A percentile compares a stretch with the other conserved stretches of the same genome.
Conservation (phyloP, 2,888 invertebrate species). For the Drosophila picticornis region DNA sequence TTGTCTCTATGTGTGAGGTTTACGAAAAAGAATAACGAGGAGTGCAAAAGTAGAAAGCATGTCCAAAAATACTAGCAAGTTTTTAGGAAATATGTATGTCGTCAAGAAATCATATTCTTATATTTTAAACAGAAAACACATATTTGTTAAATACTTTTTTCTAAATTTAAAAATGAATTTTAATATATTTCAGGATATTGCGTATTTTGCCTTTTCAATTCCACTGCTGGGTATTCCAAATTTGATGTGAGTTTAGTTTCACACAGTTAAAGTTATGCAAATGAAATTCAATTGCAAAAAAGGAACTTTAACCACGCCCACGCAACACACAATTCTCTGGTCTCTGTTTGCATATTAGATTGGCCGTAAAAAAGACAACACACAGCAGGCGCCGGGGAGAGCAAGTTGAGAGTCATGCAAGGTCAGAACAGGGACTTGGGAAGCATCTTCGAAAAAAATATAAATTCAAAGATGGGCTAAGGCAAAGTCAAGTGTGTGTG, state of each 20-base stretch:
- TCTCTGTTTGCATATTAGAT: conserved; percentile 77
- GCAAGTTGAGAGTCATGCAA: conserved; percentile 22
- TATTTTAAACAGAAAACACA: neutral
- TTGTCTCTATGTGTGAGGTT: neutral
- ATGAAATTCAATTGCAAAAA: conserved; percentile 67
- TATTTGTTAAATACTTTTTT: neutral
- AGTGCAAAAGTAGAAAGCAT: neutral
- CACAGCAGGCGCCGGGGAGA: conserved; percentile 35
- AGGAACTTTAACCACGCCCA: conserved; percentile 38
- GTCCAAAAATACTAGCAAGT: neutral
- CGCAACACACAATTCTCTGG: conserved; percentile 29
- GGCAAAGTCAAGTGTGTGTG: conserved; percentile 65
- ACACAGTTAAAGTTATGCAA: conserved; percentile 70
- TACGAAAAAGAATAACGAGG: neutral
- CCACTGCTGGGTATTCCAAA: conserved; percentile 24
- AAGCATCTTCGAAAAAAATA: conserved; percentile 19
- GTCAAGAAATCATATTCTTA: neutral
- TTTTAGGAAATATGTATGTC: neutral
- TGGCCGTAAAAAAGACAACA: conserved; percentile 71
- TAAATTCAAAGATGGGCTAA: conserved; percentile 42
- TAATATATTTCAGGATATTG: neutral
- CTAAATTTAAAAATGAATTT: neutral
- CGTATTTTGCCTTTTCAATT: neutral
- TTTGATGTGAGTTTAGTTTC: conserved; percentile 53
- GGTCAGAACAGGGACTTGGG: conserved; percentile 33